These are phyloP conservation scores for Syrista parreyssii DNA, from an alignment of 2,888 invertebrate species.

Conservation along the genomic window DNA sequence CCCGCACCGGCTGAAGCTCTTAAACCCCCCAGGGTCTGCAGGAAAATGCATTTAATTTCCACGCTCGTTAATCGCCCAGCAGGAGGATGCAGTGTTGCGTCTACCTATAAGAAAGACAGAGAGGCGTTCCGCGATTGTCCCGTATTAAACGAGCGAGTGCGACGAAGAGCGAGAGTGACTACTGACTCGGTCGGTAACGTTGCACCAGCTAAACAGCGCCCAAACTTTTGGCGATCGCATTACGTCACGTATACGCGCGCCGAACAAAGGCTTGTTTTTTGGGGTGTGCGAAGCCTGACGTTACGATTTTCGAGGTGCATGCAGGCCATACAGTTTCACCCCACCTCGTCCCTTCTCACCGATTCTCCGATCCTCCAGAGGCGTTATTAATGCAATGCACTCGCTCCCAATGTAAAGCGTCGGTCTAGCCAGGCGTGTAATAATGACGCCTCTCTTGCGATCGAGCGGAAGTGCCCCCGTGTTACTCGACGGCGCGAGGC, in stretches of 20 bases:
- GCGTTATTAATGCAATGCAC: background rate
- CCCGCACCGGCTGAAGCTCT: background rate
- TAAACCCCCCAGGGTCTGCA: background rate
- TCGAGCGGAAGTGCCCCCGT: slow-evolving; percentile 16
- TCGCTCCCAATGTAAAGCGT: background rate
- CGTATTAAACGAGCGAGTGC: background rate
- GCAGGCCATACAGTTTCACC: background rate
- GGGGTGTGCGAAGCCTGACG: background rate
- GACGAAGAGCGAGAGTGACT: background rate
- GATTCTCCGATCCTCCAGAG: background rate
- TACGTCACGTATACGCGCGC: background rate
- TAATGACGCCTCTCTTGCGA: slow-evolving; percentile 20
- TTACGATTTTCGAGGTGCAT: background rate
- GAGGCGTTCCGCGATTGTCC: background rate
- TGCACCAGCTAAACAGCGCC: background rate
- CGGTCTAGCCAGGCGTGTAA: slow-evolving; percentile 12
- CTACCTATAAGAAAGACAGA: background rate
- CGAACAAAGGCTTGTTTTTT: background rate
- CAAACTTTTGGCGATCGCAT: background rate
- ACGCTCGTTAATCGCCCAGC: background rate
- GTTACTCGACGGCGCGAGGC: background rate
- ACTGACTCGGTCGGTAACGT: background rate
- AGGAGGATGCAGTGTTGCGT: background rate
- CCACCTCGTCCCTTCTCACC: background rate
- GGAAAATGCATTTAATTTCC: background rate